Evolutionary conservation across 2,797 vertebrate species (phyloP).

Genomic region (Poecilia wingei): DNA sequence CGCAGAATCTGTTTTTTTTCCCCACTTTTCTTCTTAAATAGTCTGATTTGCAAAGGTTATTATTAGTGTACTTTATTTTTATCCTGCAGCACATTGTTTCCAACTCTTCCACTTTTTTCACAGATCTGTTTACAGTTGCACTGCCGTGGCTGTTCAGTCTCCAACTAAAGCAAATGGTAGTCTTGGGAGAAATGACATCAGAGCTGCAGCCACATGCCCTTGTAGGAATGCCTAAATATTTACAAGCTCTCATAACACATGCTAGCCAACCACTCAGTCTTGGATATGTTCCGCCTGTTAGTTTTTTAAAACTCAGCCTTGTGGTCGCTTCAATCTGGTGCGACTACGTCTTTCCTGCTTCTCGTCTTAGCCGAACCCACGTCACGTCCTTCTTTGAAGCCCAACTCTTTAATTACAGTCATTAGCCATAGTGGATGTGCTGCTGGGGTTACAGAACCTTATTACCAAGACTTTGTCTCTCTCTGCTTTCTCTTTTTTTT

Average conservation of each 20-base stretch:
- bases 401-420: slow-evolving; percentile 77
- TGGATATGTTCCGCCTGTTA: slow-evolving; percentile 39
- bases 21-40: slow-evolving; percentile 12
- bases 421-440: slow-evolving; percentile 71
- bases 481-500: neutral
- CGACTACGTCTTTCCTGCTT: slow-evolving; percentile 54
- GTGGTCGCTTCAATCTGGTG: slow-evolving; percentile 54
- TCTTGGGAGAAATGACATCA: slow-evolving; percentile 66
- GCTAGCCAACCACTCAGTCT: slow-evolving; percentile 36
- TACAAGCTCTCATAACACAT: slow-evolving; percentile 57
- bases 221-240: slow-evolving; percentile 74
- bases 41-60: slow-evolving; percentile 56
- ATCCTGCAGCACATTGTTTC: slow-evolving; percentile 46
- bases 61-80: slow-evolving; percentile 40
- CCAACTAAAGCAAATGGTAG: slow-evolving; percentile 68
- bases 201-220: slow-evolving; percentile 61
- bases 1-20: slow-evolving; percentile 4
- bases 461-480: slow-evolving; percentile 59
- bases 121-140: slow-evolving; percentile 54
- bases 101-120: slow-evolving; percentile 49
- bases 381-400: slow-evolving; percentile 61
- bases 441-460: slow-evolving; percentile 70
- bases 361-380: slow-evolving; percentile 59
- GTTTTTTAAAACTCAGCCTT: slow-evolving; percentile 53
- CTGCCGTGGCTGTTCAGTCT: slow-evolving; percentile 40